Percentiles rank a stretch among this genome's conserved stretches.
Conservation (phyloP, 2,888 invertebrate species). For the Charanyca ferruginea region DNA sequence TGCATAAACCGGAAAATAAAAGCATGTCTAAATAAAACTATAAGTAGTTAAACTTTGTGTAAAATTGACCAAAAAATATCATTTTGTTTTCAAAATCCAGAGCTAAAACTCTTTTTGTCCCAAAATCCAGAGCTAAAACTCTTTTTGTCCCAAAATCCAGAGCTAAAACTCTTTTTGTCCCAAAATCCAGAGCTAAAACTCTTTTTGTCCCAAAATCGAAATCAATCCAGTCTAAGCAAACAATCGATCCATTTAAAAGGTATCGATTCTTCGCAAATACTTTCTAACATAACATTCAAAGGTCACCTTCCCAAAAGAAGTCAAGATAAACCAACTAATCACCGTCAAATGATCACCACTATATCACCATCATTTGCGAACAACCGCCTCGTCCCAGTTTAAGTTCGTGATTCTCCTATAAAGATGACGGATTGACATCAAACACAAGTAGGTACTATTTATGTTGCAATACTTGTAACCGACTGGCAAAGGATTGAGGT, state of each 20-base stretch:
- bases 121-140: too few relatives aligned
- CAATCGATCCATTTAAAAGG: background rate
- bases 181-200: too few relatives aligned
- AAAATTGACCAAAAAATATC: too few relatives aligned
- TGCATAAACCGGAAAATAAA: too few relatives aligned
- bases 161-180: too few relatives aligned
- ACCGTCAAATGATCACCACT: slow-evolving; percentile 34
- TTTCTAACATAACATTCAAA: slow-evolving; percentile 1
- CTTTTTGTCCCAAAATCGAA: slow-evolving; percentile 1
- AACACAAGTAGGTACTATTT: slow-evolving; percentile 25
- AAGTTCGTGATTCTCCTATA: slow-evolving; percentile 61
- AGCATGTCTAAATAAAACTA: too few relatives aligned
- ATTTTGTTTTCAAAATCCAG: too few relatives aligned
- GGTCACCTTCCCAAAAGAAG: slow-evolving; percentile 25
- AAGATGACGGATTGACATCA: slow-evolving; percentile 65
- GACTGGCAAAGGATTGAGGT: slow-evolving; percentile 1
- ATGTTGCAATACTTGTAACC: slow-evolving; percentile 31
- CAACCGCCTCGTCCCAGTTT: slow-evolving; percentile 55
- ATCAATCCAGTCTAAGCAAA: background rate
- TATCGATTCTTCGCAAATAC: background rate
- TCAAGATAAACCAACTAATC: slow-evolving; percentile 14
- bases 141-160: too few relatives aligned
- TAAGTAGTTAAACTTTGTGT: too few relatives aligned
- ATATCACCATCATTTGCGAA: slow-evolving; percentile 27
- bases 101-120: too few relatives aligned